These are phyloP conservation scores for Cepaea nemoralis DNA, from an alignment of 1,140 invertebrate species.

Conservation along the genomic window DNA sequence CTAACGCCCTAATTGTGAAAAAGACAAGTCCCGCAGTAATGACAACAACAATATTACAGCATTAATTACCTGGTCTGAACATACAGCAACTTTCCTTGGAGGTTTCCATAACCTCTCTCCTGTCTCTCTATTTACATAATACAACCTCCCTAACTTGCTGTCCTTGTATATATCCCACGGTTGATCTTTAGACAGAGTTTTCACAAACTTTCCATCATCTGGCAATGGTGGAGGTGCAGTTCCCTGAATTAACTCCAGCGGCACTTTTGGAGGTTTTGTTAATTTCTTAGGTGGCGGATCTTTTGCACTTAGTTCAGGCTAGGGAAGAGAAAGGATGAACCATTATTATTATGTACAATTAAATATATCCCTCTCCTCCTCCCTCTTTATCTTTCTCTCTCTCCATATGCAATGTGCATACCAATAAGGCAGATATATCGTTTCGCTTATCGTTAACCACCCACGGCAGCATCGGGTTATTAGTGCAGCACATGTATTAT, in stretches of 20 bases:
- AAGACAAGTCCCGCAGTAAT: too few relatives aligned
- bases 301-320: neutral
- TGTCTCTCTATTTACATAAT: conserved; percentile 55
- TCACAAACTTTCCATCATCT: conserved; percentile 47
- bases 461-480: too few relatives aligned
- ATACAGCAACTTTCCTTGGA: conserved; percentile 47
- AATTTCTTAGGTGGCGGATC: neutral
- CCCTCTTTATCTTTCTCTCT: too few relatives aligned
- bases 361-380: too few relatives aligned
- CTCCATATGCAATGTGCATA: too few relatives aligned
- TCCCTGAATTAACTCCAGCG: conserved; percentile 35
- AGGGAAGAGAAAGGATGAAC: too few relatives aligned
- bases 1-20: too few relatives aligned
- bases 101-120: conserved; percentile 58
- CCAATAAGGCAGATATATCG: too few relatives aligned
- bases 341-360: too few relatives aligned
- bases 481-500: too few relatives aligned
- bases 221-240: conserved; percentile 41
- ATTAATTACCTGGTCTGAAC: conserved; percentile 6
- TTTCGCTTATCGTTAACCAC: too few relatives aligned
- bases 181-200: conserved; percentile 44
- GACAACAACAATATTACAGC: too few relatives aligned
- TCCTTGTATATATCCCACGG: conserved; percentile 60
- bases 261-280: neutral
- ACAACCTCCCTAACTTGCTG: conserved; percentile 44